Evolutionary conservation across 2,797 vertebrate species (phyloP).

Genomic region (Parotocinclus haroldoi): DNA sequence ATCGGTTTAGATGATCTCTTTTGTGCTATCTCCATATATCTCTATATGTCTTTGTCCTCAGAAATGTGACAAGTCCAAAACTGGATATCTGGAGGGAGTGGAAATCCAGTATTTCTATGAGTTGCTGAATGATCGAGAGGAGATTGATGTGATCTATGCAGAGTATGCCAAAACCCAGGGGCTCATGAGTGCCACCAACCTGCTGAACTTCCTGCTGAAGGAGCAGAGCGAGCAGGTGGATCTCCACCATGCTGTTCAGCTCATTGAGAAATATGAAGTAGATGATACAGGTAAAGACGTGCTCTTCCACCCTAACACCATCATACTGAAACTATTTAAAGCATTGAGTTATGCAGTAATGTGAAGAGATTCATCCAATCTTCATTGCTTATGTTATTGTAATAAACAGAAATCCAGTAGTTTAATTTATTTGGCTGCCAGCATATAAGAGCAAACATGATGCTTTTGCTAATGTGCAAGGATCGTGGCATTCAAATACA

Average conservation of each 20-base stretch:
- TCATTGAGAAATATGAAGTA: conserved; percentile 85
- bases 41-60: conserved; percentile 45
- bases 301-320: no score
- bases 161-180: conserved; percentile 66
- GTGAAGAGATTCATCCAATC: no score
- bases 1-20: no score
- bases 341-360: no score
- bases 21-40: no score
- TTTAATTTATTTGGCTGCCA: no score
- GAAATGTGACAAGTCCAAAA: conserved; percentile 87
- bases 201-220: conserved; percentile 79
- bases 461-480: no score
- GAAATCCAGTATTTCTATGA: conserved; percentile 90
- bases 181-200: conserved; percentile 75
- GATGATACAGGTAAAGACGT: conserved; percentile 76
- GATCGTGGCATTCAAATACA: no score
- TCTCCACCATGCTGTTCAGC: conserved; percentile 67
- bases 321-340: no score
- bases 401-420: no score
- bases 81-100: conserved; percentile 79
- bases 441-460: no score
- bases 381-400: no score
- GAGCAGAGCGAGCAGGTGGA: conserved; percentile 76
- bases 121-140: conserved; percentile 82
- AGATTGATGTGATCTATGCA: conserved; percentile 80